Conservation (phyloP, 2,888 invertebrate species). For the Rotaria magnacalcarata region DNA sequence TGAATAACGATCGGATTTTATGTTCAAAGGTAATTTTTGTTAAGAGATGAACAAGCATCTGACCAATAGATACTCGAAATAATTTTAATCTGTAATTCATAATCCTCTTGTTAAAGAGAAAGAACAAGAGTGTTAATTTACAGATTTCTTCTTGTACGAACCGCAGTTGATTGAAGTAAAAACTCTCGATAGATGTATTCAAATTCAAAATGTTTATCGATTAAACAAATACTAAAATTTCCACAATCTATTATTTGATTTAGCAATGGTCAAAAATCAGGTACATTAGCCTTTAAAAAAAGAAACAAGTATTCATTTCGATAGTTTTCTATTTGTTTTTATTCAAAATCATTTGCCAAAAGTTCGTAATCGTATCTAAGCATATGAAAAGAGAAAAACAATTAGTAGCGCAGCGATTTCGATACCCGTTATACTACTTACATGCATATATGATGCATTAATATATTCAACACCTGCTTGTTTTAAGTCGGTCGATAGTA, state of each 20-base stretch:
- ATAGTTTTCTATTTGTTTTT: constrained; percentile 65
- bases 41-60: constrained; percentile 65
- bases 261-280: constrained; percentile 33
- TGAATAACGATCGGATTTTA: constrained; percentile 72
- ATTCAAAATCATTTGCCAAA: constrained; percentile 86
- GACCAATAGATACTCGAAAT: constrained; percentile 81
- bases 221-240: constrained; percentile 71
- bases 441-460: constrained; percentile 64
- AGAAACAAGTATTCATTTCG: neutral
- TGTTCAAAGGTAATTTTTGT: constrained; percentile 78
- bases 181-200: constrained; percentile 56
- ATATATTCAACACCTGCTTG: neutral
- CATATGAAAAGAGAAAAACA: neutral
- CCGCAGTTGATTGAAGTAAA: constrained; percentile 65
- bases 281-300: constrained; percentile 60
- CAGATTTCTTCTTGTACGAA: constrained; percentile 46
- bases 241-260: constrained; percentile 66
- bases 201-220: constrained; percentile 51
- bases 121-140: no score
- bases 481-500: neutral
- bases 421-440: no score
- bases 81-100: constrained; percentile 82
- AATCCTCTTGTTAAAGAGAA: constrained; percentile 71
- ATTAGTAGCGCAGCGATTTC: no score
- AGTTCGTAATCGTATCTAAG: constrained; percentile 69